Percentiles rank a stretch among this genome's conserved stretches.
Evolutionary conservation across 2,113 vertebrate genomes (phyloP).

Genomic region (Sminthopsis crassicaudata): DNA sequence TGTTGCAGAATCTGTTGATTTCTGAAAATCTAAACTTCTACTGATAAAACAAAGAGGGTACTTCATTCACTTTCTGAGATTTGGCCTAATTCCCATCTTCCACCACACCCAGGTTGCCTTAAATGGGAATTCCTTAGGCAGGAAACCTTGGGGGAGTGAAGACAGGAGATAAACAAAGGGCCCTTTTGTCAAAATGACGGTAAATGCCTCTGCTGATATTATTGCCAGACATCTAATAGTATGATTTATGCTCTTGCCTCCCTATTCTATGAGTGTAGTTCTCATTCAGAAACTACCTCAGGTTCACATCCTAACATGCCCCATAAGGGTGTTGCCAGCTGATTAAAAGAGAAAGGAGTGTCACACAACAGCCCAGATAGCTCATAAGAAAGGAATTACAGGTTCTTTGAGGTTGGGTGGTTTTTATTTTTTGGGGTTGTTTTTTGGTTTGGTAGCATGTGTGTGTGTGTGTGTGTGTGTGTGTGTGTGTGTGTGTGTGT

Average conservation of each 20-base stretch:
- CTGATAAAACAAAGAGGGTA: background rate
- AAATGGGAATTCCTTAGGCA: slow-evolving; percentile 18
- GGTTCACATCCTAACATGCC: slow-evolving; percentile 51
- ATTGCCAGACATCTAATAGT: slow-evolving; percentile 14
- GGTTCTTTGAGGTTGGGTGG: slow-evolving; percentile 3
- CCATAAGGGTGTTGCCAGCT: slow-evolving; percentile 56
- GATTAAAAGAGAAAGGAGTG: slow-evolving; percentile 48
- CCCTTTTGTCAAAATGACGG: background rate
- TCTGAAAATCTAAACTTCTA: background rate
- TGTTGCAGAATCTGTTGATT: slow-evolving; percentile 12
- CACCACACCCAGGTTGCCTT: slow-evolving; percentile 27
- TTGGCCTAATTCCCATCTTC: background rate
- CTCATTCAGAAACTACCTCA: slow-evolving; percentile 50
- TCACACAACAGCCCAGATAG: slow-evolving; percentile 60
- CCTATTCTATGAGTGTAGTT: background rate
- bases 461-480: background rate
- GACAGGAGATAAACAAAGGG: slow-evolving; percentile 33
- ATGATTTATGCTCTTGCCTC: slow-evolving; percentile 49
- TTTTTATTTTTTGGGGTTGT: slow-evolving; percentile 29
- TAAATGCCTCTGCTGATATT: background rate
- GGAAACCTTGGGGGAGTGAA: background rate
- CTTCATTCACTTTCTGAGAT: slow-evolving; percentile 8
- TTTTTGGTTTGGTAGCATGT: slow-evolving; percentile 47
- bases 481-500: no score
- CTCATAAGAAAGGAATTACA: slow-evolving; percentile 74